These are phyloP conservation scores for Tipula helvola DNA, from an alignment of 2,888 invertebrate genomes.

Conservation along the genomic window DNA sequence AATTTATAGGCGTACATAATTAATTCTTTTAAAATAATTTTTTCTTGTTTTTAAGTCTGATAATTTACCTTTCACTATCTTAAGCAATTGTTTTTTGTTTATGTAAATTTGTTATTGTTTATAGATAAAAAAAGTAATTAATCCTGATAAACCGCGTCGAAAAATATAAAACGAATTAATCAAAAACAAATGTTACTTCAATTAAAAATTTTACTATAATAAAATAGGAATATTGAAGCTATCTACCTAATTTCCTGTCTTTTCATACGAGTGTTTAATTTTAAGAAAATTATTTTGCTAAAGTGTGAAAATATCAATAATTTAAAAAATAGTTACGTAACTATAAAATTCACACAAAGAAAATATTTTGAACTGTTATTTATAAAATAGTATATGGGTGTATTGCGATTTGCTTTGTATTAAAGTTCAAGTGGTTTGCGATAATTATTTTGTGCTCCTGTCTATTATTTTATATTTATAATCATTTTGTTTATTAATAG, in stretches of 20 bases:
- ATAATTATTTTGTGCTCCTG: neutral
- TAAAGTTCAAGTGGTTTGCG: neutral
- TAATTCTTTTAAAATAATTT: neutral
- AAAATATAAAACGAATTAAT: neutral
- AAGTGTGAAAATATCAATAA: neutral
- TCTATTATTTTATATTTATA: no score
- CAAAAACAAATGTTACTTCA: neutral
- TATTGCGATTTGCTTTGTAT: neutral
- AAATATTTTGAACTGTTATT: neutral
- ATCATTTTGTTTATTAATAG: no score
- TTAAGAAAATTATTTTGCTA: neutral
- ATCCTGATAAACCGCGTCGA: neutral
- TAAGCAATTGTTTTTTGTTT: neutral
- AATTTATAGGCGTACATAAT: no score
- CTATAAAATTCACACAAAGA: neutral
- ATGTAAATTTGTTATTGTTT: neutral
- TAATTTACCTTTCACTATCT: neutral
- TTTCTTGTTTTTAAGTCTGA: neutral
- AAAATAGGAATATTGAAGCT: no score
- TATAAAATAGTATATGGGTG: neutral
- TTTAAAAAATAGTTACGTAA: neutral
- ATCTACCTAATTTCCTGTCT: no score
- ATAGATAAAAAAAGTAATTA: neutral
- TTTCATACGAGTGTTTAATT: neutral
- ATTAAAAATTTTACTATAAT: neutral